Evolutionary conservation across 2,113 vertebrate genomes (phyloP).

Genomic region (Pteropus alecto): DNA sequence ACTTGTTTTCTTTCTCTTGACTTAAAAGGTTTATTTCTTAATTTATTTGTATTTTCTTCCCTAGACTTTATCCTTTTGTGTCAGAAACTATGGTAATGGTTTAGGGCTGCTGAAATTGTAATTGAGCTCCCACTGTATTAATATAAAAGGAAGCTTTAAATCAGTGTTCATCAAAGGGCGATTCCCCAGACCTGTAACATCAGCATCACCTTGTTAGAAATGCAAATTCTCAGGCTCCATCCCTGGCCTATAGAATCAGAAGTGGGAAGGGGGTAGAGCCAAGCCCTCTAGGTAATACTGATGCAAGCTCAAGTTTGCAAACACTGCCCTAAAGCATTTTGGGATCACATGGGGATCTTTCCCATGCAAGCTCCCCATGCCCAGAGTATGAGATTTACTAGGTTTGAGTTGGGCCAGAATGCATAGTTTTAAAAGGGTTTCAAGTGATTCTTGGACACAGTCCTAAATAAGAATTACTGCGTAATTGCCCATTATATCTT

Average conservation of each 20-base stretch:
- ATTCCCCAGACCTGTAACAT: background rate
- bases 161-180: background rate
- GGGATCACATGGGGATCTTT: background rate
- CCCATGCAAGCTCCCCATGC: background rate
- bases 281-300: background rate
- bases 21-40: background rate
- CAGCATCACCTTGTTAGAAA: background rate
- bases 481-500: background rate
- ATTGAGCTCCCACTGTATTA: background rate
- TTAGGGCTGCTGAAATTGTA: background rate
- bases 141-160: background rate
- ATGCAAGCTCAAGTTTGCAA: background rate
- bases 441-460: background rate
- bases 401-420: background rate
- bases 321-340: background rate
- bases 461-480: background rate
- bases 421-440: background rate
- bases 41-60: slow-evolving; percentile 25
- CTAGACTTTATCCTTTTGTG: background rate
- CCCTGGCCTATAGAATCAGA: background rate
- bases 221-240: background rate
- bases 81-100: background rate
- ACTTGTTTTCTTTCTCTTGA: background rate
- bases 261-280: background rate
- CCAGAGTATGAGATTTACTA: slow-evolving; percentile 11